Conservation (phyloP, 2,888 invertebrate species). For the Augiades crinisus region DNA sequence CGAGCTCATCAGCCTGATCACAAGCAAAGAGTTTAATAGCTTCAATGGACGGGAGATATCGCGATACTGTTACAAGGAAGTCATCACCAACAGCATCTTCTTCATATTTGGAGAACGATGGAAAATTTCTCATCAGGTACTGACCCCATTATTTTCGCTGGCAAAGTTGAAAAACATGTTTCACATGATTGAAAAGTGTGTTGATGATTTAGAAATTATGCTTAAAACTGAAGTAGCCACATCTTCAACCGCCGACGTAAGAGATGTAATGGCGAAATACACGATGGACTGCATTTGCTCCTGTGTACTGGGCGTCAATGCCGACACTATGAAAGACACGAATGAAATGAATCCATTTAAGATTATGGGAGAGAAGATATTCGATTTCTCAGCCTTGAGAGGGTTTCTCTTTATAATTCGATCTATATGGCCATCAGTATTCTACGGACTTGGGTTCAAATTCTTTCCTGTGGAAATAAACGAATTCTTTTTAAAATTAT, state of each 20-base stretch:
- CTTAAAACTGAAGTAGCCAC: conserved; percentile 36
- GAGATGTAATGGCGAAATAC: conserved; percentile 41
- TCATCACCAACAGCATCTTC: conserved; percentile 45
- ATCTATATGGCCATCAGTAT: conserved; percentile 48
- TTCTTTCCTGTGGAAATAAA: conserved; percentile 37
- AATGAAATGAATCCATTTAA: conserved; percentile 41
- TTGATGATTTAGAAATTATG: conserved; percentile 42
- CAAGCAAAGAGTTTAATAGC: conserved; percentile 57
- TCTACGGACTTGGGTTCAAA: conserved; percentile 46
- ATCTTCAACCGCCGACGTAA: conserved; percentile 38
- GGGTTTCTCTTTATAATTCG: conserved; percentile 35
- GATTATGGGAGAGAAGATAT: conserved; percentile 42
- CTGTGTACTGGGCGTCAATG: conserved; percentile 52
- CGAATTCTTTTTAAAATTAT: conserved; percentile 41
- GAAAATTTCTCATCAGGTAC: conserved; percentile 52
- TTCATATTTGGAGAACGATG: conserved; percentile 48
- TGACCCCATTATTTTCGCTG: conserved; percentile 55
- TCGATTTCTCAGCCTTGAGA: conserved; percentile 39
- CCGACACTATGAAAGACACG: conserved; percentile 40
- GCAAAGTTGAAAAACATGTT: conserved; percentile 63
- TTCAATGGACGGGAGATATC: conserved; percentile 54
- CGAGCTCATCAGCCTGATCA: conserved; percentile 48
- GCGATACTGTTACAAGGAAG: conserved; percentile 43
- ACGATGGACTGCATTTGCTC: conserved; percentile 55
- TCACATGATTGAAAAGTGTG: conserved; percentile 47